phyloP scores from a whole-genome alignment of 2,888 invertebrate genomes.

The Drosophila kanekoi region DNA sequence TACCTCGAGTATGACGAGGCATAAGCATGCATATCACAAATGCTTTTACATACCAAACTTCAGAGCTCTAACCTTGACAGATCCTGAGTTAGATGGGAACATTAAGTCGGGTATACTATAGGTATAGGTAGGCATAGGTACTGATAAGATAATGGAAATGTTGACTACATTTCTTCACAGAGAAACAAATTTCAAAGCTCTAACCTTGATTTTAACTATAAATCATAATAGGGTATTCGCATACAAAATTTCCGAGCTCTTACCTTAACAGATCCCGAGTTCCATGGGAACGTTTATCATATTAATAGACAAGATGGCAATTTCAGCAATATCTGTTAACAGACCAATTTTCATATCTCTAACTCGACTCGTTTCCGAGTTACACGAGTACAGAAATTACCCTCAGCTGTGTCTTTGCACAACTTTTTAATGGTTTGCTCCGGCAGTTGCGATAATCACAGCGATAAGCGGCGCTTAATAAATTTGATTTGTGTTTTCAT shows the following conservation, averaged over 20 bases:
- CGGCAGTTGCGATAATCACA: conserved; percentile 17
- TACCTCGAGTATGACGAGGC: no score
- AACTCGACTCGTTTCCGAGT: background rate
- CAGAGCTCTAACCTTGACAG: background rate
- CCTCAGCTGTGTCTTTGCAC: conserved; percentile 1
- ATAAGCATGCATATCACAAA: no score
- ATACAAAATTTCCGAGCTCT: background rate
- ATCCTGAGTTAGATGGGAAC: background rate
- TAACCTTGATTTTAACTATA: no score
- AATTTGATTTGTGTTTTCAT: conserved; percentile 26
- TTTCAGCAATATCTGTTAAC: background rate
- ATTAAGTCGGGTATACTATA: no score
- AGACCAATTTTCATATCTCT: background rate
- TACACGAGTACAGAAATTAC: background rate
- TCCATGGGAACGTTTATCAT: background rate
- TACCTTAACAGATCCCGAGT: background rate
- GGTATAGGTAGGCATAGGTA: no score
- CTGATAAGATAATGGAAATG: no score
- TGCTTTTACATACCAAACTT: background rate
- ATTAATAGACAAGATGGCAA: background rate
- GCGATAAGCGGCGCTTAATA: conserved; percentile 23
- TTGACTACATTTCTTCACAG: no score
- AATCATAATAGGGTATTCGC: background rate
- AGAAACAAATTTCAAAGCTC: no score
- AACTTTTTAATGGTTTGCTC: background rate